These are phyloP conservation scores for Scaptomyza flava DNA, from an alignment of 2,888 invertebrate genomes.

Conservation along the genomic window DNA sequence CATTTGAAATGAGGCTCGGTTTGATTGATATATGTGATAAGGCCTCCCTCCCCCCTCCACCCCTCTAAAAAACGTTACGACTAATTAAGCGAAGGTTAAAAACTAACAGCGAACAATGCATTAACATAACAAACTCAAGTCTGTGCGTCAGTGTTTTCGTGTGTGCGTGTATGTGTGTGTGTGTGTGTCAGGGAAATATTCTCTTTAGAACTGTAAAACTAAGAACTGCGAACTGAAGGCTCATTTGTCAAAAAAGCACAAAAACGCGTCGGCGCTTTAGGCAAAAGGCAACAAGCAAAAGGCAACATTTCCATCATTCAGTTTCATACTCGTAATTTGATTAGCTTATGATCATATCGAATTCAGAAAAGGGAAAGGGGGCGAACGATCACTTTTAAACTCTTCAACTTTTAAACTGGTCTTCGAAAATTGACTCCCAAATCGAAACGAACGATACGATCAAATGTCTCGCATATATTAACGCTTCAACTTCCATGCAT, in stretches of 20 bases:
- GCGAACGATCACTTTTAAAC: slow-evolving; percentile 11
- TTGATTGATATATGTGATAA: slow-evolving; percentile 68
- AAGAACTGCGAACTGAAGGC: slow-evolving; percentile 3
- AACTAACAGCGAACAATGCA: slow-evolving; percentile 25
- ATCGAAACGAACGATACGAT: slow-evolving; percentile 35
- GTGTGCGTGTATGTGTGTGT: slow-evolving; percentile 11
- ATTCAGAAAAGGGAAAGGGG: slow-evolving; percentile 8
- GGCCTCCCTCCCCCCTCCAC: slow-evolving; percentile 8
- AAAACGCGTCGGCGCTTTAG: slow-evolving; percentile 10
- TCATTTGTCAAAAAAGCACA: slow-evolving; percentile 28
- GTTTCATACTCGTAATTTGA: slow-evolving; percentile 7
- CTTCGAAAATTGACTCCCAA: slow-evolving; percentile 47
- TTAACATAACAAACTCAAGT: slow-evolving; percentile 54
- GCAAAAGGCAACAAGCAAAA: too few relatives aligned
- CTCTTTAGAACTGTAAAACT: slow-evolving; percentile 1
- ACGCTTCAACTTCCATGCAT: slow-evolving; percentile 41
- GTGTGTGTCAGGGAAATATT: slow-evolving; percentile 29
- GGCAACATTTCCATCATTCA: slow-evolving; percentile 28
- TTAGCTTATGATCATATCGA: slow-evolving; percentile 21
- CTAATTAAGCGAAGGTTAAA: slow-evolving; percentile 70
- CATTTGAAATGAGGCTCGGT: slow-evolving; percentile 41
- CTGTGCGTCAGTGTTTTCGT: background rate
- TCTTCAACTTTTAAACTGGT: slow-evolving; percentile 54
- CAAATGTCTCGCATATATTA: slow-evolving; percentile 61
- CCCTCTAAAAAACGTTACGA: slow-evolving; percentile 37